These are phyloP conservation scores for Pomatostomus ruficeps DNA, from an alignment of 2,113 vertebrate species.

Conservation along the genomic window DNA sequence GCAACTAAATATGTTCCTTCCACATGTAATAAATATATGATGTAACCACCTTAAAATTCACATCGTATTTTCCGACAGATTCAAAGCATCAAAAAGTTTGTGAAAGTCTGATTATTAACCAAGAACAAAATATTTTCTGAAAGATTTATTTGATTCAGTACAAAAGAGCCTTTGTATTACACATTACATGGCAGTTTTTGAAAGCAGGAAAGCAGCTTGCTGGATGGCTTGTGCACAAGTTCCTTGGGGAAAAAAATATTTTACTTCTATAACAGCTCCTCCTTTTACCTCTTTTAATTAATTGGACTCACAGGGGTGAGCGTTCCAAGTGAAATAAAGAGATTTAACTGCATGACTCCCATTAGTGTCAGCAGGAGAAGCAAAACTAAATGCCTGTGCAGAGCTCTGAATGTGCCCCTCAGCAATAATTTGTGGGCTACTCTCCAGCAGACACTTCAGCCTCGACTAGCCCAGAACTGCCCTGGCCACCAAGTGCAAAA, in stretches of 20 bases:
- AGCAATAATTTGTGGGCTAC: neutral
- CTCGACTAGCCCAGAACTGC: neutral
- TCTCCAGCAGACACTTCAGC: neutral
- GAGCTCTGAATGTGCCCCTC: neutral
- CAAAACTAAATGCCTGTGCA: conserved; percentile 9
- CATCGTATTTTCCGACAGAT: neutral
- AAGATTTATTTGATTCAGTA: neutral
- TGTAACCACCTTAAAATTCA: neutral
- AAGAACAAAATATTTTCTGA: neutral
- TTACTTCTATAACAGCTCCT: neutral
- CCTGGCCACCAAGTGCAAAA: neutral
- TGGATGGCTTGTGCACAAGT: neutral
- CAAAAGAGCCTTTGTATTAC: neutral
- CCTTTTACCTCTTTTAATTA: conserved; percentile 36
- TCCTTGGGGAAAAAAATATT: neutral
- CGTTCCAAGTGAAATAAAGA: conserved; percentile 29
- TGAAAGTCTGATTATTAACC: neutral
- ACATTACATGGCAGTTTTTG: neutral
- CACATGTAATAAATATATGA: neutral
- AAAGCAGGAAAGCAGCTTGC: neutral
- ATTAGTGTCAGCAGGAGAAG: conserved; percentile 48
- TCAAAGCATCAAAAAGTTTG: neutral
- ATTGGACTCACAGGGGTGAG: conserved; percentile 15
- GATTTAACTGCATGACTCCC: conserved; percentile 46
- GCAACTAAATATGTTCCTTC: neutral